Percentiles rank a stretch among this genome's conserved stretches.
phyloP scores from a whole-genome alignment of 2,797 vertebrate genomes.

The Telmatherina bonti region DNA sequence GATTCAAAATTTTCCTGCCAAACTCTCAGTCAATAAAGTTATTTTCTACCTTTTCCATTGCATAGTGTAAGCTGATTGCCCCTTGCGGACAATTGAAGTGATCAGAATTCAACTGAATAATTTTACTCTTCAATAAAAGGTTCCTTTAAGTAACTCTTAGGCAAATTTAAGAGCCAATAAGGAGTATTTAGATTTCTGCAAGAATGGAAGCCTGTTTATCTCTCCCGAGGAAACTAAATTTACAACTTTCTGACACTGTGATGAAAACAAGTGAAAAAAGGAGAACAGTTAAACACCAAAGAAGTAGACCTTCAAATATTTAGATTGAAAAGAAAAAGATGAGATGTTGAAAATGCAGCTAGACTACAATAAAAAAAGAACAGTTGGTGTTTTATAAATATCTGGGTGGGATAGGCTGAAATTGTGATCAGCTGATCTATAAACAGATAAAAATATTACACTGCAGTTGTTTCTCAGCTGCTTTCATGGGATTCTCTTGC shows the following conservation, averaged over 20 bases:
- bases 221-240: slow-evolving; percentile 10
- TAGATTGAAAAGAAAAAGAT: not conserved
- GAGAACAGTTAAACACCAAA: not conserved
- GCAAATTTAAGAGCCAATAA: slow-evolving; percentile 15
- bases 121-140: slow-evolving; percentile 2
- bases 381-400: not conserved
- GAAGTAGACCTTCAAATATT: too few species aligned
- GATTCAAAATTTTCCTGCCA: not conserved
- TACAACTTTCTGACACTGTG: not conserved
- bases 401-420: not conserved
- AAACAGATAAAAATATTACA: not conserved
- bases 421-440: not conserved
- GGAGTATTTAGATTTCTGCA: slow-evolving; percentile 16
- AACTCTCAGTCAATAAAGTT: not conserved
- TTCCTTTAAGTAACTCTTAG: not conserved
- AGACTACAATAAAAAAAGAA: too few species aligned
- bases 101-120: not conserved
- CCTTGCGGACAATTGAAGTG: not conserved
- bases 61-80: not conserved
- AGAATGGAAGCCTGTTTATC: slow-evolving; percentile 27
- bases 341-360: not conserved
- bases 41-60: not conserved
- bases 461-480: not conserved
- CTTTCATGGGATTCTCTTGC: not conserved
- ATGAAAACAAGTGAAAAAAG: not conserved